Evolutionary conservation across 2,888 invertebrate genomes (phyloP).

Genomic region (Drosophila neonasuta): DNA sequence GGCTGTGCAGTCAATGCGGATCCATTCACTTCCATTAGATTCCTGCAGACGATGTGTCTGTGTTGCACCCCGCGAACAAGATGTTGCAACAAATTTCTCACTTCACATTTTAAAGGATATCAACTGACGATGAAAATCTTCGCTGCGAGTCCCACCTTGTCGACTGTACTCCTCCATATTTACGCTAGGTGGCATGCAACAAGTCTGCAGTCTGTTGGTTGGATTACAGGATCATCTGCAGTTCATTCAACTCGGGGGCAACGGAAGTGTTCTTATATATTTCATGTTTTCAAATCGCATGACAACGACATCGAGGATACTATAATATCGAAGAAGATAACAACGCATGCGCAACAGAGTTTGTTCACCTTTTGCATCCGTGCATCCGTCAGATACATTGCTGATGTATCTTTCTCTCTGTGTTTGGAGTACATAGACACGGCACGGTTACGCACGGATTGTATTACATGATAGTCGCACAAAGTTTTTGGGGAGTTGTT

Average conservation of each 20-base stretch:
- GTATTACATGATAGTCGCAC: constrained; percentile 59
- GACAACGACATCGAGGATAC: constrained; percentile 57
- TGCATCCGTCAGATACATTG: constrained; percentile 30
- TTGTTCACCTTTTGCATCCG: constrained; percentile 65
- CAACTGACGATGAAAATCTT: not conserved
- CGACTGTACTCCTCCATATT: constrained; percentile 28
- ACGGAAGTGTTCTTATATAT: constrained; percentile 66
- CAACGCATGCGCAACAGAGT: constrained; percentile 66
- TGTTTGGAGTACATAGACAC: constrained; percentile 28
- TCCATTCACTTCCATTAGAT: constrained; percentile 66
- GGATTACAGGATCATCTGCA: constrained; percentile 47
- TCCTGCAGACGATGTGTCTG: constrained; percentile 60
- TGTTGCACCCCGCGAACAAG: constrained; percentile 52
- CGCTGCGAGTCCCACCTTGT: constrained; percentile 3
- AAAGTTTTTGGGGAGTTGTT: constrained; percentile 22
- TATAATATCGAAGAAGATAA: constrained; percentile 28
- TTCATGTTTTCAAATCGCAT: constrained; percentile 70
- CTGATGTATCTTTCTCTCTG: not conserved
- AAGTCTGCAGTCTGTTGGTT: constrained; percentile 47
- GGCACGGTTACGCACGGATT: constrained; percentile 71
- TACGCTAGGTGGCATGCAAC: constrained; percentile 48
- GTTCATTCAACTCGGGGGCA: constrained; percentile 66
- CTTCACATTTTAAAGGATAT: constrained; percentile 1
- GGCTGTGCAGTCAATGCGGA: constrained; percentile 52
- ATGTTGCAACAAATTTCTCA: constrained; percentile 1